Conservation (phyloP, 2,113 vertebrate genomes). For the Aptenodytes forsteri region DNA sequence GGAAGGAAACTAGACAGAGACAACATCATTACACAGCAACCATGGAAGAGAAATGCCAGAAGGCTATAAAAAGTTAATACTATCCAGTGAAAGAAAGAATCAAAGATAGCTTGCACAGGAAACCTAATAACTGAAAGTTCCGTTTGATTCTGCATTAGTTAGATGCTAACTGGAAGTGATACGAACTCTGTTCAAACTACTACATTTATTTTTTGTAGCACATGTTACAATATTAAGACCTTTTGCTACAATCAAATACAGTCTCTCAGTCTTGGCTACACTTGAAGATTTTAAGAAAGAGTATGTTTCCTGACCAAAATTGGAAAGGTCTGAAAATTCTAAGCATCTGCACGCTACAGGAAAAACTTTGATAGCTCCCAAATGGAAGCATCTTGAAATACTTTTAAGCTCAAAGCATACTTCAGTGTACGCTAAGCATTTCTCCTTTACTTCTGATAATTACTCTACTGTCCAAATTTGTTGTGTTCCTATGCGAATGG, state of each 20-base stretch:
- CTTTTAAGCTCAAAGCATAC: neutral
- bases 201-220: neutral
- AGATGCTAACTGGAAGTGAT: neutral
- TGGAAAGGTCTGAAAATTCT: neutral
- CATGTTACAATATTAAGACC: neutral
- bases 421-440: neutral
- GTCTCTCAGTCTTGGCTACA: neutral
- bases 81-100: neutral
- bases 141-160: neutral
- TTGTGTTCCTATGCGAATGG: neutral
- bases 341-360: neutral
- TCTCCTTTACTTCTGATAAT: neutral
- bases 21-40: neutral
- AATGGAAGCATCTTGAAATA: neutral
- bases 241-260: neutral
- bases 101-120: neutral
- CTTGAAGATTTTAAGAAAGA: neutral
- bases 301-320: neutral
- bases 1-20: neutral
- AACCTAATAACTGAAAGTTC: neutral
- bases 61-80: neutral
- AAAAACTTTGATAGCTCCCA: neutral
- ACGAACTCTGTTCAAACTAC: neutral
- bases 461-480: neutral
- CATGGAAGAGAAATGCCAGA: neutral